Base-by-base conservation (phyloP, 2,888 invertebrate species). In the Nephrotoma appendiculata region DNA sequence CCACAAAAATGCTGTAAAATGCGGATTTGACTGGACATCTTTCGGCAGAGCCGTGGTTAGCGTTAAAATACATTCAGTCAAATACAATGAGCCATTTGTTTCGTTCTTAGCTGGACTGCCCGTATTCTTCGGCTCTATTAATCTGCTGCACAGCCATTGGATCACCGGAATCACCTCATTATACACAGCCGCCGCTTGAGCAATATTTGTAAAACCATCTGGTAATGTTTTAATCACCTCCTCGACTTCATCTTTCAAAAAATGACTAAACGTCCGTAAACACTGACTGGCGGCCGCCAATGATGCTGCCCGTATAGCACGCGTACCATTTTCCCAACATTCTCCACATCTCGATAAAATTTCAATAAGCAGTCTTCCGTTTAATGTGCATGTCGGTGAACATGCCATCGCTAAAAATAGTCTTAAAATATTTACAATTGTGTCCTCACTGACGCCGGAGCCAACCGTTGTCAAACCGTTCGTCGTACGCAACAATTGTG, bases 201-300 rank as follows among this genome's bases (percentile, higher is more conserved):
- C 93, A 90, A 89, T 93, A 2, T 91, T 91, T 90, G 92, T 92
- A 7, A 91, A 88, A 0, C 92, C 92, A 15, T 96, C 96, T 88
- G 90, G 93, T 88, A 91, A 93, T 88, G 89, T 93, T 92, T 93
- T 93, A 91, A 92, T 93, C 88, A 89, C 92, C 91, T 90, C 93
- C 91, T 91, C 93, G 89, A 89, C 93, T 89, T 93, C 93, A 88
- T 92, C 92, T 86, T 92, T 96, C 86, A 97, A 91, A 90, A 96
- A 96, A 41, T 96, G 94, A 89, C 96, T 96, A 90, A 98, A 97
- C 0, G 97, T 96, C 85, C 97, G 93, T 45, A 98, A 91, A 5
- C 97, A 96, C 91, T 98, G 98, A 87, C 97, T 97, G 6, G 98
- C 96, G 0, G 98, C 97, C 1, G 98, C 98, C 89, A 97, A 93